These are phyloP conservation scores for Dicentrarchus labrax DNA, from an alignment of 2,113 vertebrate genomes.

Conservation along the genomic window DNA sequence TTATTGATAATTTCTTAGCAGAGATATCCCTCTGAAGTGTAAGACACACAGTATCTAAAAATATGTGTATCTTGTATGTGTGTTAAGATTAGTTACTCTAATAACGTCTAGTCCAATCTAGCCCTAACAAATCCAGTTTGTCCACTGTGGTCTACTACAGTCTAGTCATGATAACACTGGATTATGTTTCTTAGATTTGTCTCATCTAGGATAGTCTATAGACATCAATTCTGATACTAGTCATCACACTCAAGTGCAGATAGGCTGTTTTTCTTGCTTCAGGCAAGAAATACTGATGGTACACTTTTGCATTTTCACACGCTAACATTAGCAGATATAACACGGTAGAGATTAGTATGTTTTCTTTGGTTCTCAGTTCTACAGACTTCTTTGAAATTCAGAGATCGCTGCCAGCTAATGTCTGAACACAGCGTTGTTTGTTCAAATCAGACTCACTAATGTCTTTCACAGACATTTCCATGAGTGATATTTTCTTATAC, in stretches of 20 bases:
- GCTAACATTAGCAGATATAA: conserved; percentile 3
- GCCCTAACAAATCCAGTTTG: not conserved
- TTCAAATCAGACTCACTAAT: conserved; percentile 32
- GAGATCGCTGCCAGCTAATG: not conserved
- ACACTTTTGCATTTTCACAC: conserved; percentile 6
- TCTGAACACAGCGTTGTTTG: conserved; percentile 1
- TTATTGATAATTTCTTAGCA: too few species aligned
- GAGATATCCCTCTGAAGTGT: too few species aligned
- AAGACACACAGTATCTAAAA: too few species aligned
- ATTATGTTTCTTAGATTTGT: not conserved
- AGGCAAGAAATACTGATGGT: not conserved
- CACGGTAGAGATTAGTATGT: conserved; percentile 6
- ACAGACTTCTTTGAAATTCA: conserved; percentile 3
- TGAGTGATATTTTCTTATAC: not conserved
- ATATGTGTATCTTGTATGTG: not conserved
- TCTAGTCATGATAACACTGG: not conserved
- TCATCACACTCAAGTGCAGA: not conserved
- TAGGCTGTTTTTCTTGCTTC: conserved; percentile 11
- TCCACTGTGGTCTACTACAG: too few species aligned
- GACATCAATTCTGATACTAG: not conserved
- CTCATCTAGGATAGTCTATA: not conserved
- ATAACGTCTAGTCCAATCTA: not conserved
- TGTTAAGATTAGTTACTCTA: not conserved
- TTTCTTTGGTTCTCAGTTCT: conserved; percentile 36
- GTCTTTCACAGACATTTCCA: conserved; percentile 28